Percentiles rank a stretch among this genome's conserved stretches.
phyloP scores from a whole-genome alignment of 1,140 invertebrate genomes.

The Euura lappo region DNA sequence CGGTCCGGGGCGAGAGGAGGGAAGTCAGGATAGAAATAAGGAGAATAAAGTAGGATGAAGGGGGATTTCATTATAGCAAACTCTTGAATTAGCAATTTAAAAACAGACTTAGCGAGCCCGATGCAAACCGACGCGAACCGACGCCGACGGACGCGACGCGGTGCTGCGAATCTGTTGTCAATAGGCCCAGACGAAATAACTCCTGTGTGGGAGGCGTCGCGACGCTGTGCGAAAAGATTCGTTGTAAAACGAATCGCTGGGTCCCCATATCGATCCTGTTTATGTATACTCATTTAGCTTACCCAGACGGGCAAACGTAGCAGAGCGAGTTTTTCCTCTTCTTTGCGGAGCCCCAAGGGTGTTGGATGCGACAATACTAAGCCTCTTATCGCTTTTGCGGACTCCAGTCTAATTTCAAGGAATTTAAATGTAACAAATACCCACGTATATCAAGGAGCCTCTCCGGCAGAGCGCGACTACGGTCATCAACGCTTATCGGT shows the following conservation, averaged over 20 bases:
- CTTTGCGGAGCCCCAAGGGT: neutral
- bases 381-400: constrained; percentile 6
- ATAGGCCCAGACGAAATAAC: neutral
- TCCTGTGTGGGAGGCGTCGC: neutral
- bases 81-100: constrained; percentile 50
- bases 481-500: neutral
- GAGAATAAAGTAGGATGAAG: constrained; percentile 28
- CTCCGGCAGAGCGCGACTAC: neutral
- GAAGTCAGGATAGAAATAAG: constrained; percentile 12
- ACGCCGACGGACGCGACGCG: neutral
- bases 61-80: constrained; percentile 45
- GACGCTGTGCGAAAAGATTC: neutral
- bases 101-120: constrained; percentile 43
- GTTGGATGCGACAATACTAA: neutral
- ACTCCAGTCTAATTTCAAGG: neutral
- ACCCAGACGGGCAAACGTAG: neutral
- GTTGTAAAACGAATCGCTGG: constrained; percentile 1
- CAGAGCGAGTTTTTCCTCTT: neutral
- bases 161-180: constrained; percentile 1
- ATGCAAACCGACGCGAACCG: neutral
- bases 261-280: neutral
- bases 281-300: constrained; percentile 6
- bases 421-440: constrained; percentile 7
- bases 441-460: neutral
- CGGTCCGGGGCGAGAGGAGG: constrained; percentile 23